Conservation (phyloP, 2,113 vertebrate genomes). For the Stigmatopora argus region DNA sequence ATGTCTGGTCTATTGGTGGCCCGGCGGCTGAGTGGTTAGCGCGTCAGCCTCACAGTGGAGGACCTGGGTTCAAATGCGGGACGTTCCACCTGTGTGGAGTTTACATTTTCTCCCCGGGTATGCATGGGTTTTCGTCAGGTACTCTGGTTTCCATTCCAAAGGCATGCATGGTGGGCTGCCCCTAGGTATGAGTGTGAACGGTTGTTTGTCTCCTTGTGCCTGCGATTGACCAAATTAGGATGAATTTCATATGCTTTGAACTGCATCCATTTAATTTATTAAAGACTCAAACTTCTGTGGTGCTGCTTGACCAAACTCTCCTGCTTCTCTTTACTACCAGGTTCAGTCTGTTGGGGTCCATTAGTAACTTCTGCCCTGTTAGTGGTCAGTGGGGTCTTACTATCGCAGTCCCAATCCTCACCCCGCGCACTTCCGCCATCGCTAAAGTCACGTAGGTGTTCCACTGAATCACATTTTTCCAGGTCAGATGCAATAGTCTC, state of each 20-base stretch:
- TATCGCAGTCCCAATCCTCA: conserved; percentile 37
- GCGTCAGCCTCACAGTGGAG: background rate
- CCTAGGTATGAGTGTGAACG: no score
- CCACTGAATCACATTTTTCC: conserved; percentile 86
- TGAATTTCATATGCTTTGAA: no score
- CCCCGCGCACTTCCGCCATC: conserved; percentile 51
- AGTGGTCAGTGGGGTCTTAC: conserved; percentile 7
- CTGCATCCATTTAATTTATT: no score
- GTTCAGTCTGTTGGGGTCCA: conserved; percentile 12
- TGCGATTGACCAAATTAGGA: no score
- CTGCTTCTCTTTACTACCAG: conserved; percentile 43
- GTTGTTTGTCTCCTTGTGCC: no score
- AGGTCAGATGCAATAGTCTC: conserved; percentile 84
- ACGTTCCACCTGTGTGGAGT: no score
- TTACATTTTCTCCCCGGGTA: no score
- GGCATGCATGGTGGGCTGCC: no score
- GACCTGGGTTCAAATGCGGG: background rate
- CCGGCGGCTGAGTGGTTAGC: background rate
- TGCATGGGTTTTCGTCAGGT: no score
- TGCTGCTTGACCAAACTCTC: conserved; percentile 66
- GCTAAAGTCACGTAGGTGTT: conserved; percentile 75
- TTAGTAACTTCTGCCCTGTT: conserved; percentile 14
- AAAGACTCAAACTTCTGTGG: conserved; percentile 74
- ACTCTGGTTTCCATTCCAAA: no score
- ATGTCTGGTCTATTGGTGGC: no score